Evolutionary conservation across 2,797 vertebrate genomes (phyloP).

Genomic region (Poecilia velifera): DNA sequence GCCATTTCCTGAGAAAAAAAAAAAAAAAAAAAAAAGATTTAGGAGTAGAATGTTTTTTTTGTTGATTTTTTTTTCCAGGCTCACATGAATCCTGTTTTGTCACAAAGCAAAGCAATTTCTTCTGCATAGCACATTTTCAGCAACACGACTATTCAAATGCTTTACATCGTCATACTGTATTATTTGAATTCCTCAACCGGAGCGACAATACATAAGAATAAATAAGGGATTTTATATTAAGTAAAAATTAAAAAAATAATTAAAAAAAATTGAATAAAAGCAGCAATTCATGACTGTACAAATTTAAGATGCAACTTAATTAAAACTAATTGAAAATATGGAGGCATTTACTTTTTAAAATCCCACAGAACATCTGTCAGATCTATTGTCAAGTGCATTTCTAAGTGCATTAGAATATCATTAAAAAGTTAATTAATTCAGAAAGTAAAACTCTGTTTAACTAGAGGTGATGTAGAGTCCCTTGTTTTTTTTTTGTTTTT

Average conservation of each 20-base stretch:
- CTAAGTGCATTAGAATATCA: not conserved
- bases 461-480: too few relatives aligned
- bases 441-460: not conserved
- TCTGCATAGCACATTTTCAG: too few relatives aligned
- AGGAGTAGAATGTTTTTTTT: not conserved
- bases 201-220: not conserved
- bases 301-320: not conserved
- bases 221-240: not conserved
- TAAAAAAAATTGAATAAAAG: not conserved
- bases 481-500: not conserved
- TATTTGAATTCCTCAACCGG: too few relatives aligned
- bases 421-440: not conserved
- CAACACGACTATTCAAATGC: too few relatives aligned
- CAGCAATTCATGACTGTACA: not conserved
- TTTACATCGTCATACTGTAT: too few relatives aligned
- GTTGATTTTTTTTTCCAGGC: not conserved
- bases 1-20: not conserved
- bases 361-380: not conserved
- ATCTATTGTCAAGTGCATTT: not conserved
- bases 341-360: not conserved
- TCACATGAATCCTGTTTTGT: not conserved
- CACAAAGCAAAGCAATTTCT: too few relatives aligned
- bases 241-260: not conserved
- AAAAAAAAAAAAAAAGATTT: not conserved
- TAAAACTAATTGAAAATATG: not conserved